phyloP scores from a whole-genome alignment of 2,888 invertebrate genomes.

The Meloe dianella region DNA sequence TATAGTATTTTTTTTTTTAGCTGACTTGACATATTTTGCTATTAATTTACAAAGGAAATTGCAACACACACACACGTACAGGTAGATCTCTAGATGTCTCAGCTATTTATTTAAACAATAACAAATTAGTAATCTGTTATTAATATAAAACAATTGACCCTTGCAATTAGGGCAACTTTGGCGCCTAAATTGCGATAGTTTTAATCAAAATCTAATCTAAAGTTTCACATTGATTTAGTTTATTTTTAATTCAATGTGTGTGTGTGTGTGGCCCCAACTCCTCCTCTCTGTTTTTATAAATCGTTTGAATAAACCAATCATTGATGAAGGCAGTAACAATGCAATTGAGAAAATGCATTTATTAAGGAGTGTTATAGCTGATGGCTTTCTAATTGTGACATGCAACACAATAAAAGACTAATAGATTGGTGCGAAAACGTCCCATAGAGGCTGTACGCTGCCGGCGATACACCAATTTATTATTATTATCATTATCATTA shows the following conservation, averaged over 20 bases:
- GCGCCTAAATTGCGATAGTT: not conserved
- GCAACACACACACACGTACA: not conserved
- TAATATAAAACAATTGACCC: not conserved
- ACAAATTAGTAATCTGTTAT: not conserved
- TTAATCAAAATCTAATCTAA: conserved; percentile 3
- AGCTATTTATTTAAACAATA: conserved; percentile 1
- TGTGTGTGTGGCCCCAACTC: conserved; percentile 44
- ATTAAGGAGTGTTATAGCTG: conserved; percentile 36
- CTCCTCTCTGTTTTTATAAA: conserved; percentile 46
- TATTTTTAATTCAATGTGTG: not conserved
- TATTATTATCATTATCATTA: not conserved
- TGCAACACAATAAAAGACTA: conserved; percentile 13
- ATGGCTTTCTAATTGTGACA: conserved; percentile 20
- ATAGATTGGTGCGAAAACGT: conserved; percentile 20
- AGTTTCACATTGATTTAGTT: no score
- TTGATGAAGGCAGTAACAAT: conserved; percentile 30
- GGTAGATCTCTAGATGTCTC: not conserved
- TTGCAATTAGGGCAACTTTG: not conserved
- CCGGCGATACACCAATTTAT: conserved; percentile 4
- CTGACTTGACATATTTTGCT: not conserved
- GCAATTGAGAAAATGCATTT: conserved; percentile 34
- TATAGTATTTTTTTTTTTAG: not conserved
- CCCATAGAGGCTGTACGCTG: conserved; percentile 2
- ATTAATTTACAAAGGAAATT: conserved; percentile 7
- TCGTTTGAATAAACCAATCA: conserved; percentile 46